Evolutionary conservation across 2,888 invertebrate genomes (phyloP), one percentile per base, ranked within the genome.

Genomic region (Agonopterix arenella): DNA sequence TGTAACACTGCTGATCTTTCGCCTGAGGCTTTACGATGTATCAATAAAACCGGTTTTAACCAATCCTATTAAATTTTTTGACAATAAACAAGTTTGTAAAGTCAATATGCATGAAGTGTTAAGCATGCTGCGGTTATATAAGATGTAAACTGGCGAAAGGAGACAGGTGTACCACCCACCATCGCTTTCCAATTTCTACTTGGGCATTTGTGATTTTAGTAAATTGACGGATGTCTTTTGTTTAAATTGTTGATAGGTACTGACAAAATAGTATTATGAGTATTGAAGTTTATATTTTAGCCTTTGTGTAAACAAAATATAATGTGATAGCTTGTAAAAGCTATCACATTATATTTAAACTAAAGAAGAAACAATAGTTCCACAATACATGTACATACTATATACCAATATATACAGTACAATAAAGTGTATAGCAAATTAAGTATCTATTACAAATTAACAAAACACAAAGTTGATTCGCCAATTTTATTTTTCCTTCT

Each of bases 101-200:
- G 36, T 47, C 36, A 46, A 43, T 45, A 46, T 41, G 13, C 11
- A 40, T 8, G 18, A 41, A 43, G 43, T 41, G 41, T 50, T 47
- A 28, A 36, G 51, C 18, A 45, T 45, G 18, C 36, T 36, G 10
- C 16, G 54, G 50, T 50, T 63, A 54, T 56, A 59, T 58, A 65
- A 65, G 11, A n/a, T 8, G 11, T 36, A 54, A 51, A 57, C 53
- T 54, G 63, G 62, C 46, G 67, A 65, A 66, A 66, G 67, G 67
- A 51, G 49, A 46, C 65, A 66, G 66, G 66, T 66, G 65, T 56
- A 59, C 56, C 46, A 60, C 59, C 60, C 52, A 50, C 55, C 54
- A 57, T 58, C 54, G 56, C 66, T 66, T 66, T 66, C 66, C 61
- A 66, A 60, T 66, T 63, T 58, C 40, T 28, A 40, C n/a, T 40